Percentiles rank a stretch among this genome's conserved stretches.
phyloP scores from a whole-genome alignment of 2,797 vertebrate genomes.

The Monodelphis domestica region DNA sequence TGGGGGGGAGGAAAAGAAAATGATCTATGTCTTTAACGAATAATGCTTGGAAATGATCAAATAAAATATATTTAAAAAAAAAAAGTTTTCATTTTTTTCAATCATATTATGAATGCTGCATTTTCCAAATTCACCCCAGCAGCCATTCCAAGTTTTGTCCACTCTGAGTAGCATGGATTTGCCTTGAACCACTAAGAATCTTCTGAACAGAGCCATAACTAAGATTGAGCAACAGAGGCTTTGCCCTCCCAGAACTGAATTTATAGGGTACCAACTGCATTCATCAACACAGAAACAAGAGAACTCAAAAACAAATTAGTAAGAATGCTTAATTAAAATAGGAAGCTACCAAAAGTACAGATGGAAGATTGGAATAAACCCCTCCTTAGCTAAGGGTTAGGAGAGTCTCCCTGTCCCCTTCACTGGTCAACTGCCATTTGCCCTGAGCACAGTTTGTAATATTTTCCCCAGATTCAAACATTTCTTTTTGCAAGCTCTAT shows the following conservation, averaged over 20 bases:
- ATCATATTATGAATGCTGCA: not conserved
- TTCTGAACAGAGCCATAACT: not conserved
- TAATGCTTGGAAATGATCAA: no score
- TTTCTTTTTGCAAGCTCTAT: not conserved
- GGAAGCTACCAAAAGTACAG: not conserved
- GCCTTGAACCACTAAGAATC: not conserved
- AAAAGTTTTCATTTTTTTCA: not conserved
- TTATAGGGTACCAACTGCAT: not conserved
- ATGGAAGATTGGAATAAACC: not conserved
- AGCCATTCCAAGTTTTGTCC: not conserved
- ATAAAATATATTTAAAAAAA: no score
- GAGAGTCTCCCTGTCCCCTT: not conserved
- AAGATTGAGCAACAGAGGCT: not conserved
- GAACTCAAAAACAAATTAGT: not conserved
- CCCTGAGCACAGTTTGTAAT: not conserved
- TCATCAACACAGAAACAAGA: not conserved
- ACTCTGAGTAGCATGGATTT: not conserved
- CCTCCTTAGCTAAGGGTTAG: no score
- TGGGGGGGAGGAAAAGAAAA: no score
- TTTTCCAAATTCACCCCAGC: not conserved
- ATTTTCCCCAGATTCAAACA: not conserved
- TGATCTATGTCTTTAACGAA: no score
- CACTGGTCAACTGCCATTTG: no score
- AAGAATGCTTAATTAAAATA: not conserved
- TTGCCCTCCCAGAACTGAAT: not conserved